Percentiles rank a stretch among this genome's conserved stretches.
Conservation (phyloP, 2,797 vertebrate species). For the Phalanger gymnotis region DNA sequence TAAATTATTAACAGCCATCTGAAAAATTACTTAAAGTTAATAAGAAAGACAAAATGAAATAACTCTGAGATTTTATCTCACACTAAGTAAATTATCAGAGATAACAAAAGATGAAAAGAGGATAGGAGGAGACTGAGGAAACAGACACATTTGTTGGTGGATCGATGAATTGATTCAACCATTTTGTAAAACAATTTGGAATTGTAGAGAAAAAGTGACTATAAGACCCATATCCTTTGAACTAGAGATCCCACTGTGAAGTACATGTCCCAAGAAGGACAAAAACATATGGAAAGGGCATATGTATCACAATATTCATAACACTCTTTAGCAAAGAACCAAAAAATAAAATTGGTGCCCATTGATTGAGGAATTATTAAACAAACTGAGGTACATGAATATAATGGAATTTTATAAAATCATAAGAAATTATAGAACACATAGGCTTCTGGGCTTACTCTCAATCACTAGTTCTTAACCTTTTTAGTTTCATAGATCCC, state of each 20-base stretch:
- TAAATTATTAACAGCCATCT: neutral
- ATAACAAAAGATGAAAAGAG: neutral
- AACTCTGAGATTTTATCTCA: neutral
- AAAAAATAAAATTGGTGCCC: neutral
- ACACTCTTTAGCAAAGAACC: neutral
- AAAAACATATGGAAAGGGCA: neutral
- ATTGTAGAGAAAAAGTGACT: neutral
- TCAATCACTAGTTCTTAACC: neutral
- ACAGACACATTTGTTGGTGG: neutral
- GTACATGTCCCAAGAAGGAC: neutral
- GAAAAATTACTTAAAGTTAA: neutral
- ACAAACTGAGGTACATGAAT: neutral
- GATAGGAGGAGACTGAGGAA: neutral
- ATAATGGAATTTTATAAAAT: neutral
- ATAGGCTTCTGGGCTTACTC: neutral
- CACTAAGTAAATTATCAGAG: neutral
- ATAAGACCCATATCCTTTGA: neutral
- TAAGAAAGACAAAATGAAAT: neutral
- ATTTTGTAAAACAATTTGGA: neutral
- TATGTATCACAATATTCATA: neutral
- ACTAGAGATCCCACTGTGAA: neutral
- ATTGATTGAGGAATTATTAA: neutral
- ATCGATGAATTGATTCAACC: neutral
- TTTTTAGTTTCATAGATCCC: neutral
- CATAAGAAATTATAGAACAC: neutral